Evolutionary conservation across 2,888 invertebrate species (phyloP), one percentile per base, ranked within the genome.

Genomic region (Anthrax anthrax): DNA sequence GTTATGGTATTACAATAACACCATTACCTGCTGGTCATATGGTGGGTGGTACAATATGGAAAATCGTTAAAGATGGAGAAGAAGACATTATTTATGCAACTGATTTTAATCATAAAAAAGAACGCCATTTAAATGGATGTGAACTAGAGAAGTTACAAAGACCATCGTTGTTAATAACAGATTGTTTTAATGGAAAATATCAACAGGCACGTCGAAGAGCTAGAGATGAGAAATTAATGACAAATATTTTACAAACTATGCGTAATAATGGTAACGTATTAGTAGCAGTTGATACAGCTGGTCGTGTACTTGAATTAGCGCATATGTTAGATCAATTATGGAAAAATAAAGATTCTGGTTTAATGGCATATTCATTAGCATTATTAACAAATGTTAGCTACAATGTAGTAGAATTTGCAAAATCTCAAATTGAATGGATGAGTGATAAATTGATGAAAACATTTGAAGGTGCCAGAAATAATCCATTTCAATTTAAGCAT

Each of bases 391-490:
- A 97, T 63, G 95, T 98, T 49, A 91, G 94, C 63, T 97, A 95
- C 60, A 97, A 97, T 63, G 97, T 97, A 0, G 89, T 97, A 2
- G 97, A 97, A 67, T 97, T 97, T 69, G 97, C 98, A 2, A 98
- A 97, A 66, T 94, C 94, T 0, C 94, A 85, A 76, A 94, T 98
- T 55, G 98, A 98, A 70, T 98, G 97, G 98, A 98, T 99, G 98
- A 94, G 94, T 62, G 97, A 98, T 61, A 97, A 96, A 62, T 71
- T 99, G 38, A 92, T 96, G 74, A 80, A 91, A 50, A 84, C 84
- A 44, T 90, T 91, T 62, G 90, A 91, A 64, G 88, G 87, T 1
- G 87, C 87, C 0, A 76, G 92, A 47, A 88, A 86, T 58, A 96
- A 95, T 72, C 97, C 97, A 0, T 97, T 96, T 65, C 91, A 91